Evolutionary conservation across 1,140 invertebrate genomes (phyloP), one percentile per base, ranked within the genome.

Genomic region (Fopius arisanus): DNA sequence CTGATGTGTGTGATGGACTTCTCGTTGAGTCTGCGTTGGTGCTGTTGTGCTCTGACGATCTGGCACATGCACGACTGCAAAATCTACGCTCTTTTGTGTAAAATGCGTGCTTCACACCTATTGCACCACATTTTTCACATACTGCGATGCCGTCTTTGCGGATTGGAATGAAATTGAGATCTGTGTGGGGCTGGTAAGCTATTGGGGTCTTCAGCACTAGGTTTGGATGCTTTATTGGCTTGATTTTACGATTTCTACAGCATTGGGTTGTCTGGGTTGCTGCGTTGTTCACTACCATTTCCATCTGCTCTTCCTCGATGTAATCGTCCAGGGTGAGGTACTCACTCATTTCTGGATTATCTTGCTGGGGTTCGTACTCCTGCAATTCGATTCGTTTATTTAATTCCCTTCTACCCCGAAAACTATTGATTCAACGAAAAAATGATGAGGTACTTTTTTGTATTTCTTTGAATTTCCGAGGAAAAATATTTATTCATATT

Each of bases 41-140:
- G 12, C 82, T 76, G 4, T 82, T 81, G 68, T 84, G 81, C 71
- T 88, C 87, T 2, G 85, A 87, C 14, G 87, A 88, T 37, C 92
- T 87, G 3, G 93, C 93, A 87, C 94, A 95, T 12, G 92, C 90
- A 86, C 94, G 90, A 82, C 93, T 94, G 82, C 94, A 95, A 86
- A 93, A 95, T 74, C 93, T 89, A 77, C 95, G 90, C 76, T 95
- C 94, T 84, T 94, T 94, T 10, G 94, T 96, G 80, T 96, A 96
- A 87, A 96, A 96, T 2, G 95, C 94, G 86, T 96, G 94, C 84
- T 96, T 96, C 5, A 96, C 95, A 74, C 95, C 95, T 78, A 96
- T 94, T 31, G 94, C 93, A 66, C 95, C 95, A 87, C 95, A 97
- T 85, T 94, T 94, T 86, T 95, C 94, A 90, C 95, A 96, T 33